Percentiles rank a stretch among this genome's conserved stretches.
Evolutionary conservation across 2,888 invertebrate species (phyloP).

Genomic region (Vannuccia rotundouncinata): DNA sequence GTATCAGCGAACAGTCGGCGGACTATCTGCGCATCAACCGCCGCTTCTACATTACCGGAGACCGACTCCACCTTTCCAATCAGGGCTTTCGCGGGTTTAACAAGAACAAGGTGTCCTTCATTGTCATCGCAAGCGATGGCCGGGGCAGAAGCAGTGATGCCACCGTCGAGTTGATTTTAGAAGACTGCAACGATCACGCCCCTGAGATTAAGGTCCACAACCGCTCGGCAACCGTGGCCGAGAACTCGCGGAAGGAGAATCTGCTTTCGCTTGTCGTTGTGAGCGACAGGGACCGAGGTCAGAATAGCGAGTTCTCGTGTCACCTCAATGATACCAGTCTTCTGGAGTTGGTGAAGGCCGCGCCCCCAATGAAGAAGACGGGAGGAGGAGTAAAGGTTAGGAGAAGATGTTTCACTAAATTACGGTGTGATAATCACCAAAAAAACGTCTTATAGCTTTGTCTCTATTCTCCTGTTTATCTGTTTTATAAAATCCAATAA

Average conservation of each 20-base stretch:
- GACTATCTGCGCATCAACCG: background rate
- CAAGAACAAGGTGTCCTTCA: conserved; percentile 11
- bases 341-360: conserved; percentile 3
- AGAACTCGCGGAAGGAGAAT: background rate
- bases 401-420: no score
- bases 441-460: no score
- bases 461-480: no score
- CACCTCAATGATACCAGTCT: conserved; percentile 12
- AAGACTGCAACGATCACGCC: conserved; percentile 32
- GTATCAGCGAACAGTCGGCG: conserved; percentile 22
- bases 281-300: conserved; percentile 19
- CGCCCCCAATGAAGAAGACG: background rate
- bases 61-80: conserved; percentile 16
- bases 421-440: no score
- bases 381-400: background rate
- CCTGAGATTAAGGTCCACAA: conserved; percentile 18
- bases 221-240: background rate
- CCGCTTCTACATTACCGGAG: conserved; percentile 24
- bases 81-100: background rate
- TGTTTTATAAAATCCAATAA: no score
- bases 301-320: conserved; percentile 33
- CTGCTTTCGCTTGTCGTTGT: background rate
- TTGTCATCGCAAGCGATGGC: conserved; percentile 28
- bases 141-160: conserved; percentile 28
- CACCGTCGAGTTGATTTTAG: conserved; percentile 18